Conservation (phyloP, 1,140 invertebrate genomes). For the Lepidostoma basale region DNA sequence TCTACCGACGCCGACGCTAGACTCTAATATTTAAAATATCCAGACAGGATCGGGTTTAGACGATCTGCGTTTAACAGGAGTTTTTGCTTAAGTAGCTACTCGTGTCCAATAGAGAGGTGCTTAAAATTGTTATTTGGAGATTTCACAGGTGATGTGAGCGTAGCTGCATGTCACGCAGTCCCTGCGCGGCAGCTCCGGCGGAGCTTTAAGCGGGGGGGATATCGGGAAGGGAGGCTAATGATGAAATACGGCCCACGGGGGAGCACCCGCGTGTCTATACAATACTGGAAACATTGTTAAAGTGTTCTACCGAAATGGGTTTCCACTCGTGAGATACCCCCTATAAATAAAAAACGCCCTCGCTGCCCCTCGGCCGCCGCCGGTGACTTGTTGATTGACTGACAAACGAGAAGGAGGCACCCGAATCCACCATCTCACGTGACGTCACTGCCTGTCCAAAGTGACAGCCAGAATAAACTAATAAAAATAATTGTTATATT, state of each 20-base stretch:
- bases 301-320: conserved; percentile 27
- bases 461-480: not conserved
- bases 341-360: conserved; percentile 39
- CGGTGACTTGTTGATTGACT: conserved; percentile 26
- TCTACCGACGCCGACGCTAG: too few species aligned
- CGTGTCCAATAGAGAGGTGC: too few species aligned
- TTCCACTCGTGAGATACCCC: conserved; percentile 32
- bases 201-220: conserved; percentile 3
- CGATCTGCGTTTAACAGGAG: too few species aligned
- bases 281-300: conserved; percentile 39
- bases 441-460: not conserved
- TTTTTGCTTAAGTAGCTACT: too few species aligned
- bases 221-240: conserved; percentile 36
- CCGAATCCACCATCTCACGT: not conserved
- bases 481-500: not conserved
- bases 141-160: too few species aligned
- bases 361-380: not conserved
- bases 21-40: too few species aligned
- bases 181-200: not conserved
- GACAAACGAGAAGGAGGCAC: not conserved
- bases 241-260: conserved; percentile 41
- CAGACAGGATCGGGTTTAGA: too few species aligned
- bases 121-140: too few species aligned
- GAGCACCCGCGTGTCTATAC: conserved; percentile 33
- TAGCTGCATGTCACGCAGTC: conserved; percentile 5